Evolutionary conservation across 2,797 vertebrate species (phyloP).

Genomic region (Onychomys arenicola): DNA sequence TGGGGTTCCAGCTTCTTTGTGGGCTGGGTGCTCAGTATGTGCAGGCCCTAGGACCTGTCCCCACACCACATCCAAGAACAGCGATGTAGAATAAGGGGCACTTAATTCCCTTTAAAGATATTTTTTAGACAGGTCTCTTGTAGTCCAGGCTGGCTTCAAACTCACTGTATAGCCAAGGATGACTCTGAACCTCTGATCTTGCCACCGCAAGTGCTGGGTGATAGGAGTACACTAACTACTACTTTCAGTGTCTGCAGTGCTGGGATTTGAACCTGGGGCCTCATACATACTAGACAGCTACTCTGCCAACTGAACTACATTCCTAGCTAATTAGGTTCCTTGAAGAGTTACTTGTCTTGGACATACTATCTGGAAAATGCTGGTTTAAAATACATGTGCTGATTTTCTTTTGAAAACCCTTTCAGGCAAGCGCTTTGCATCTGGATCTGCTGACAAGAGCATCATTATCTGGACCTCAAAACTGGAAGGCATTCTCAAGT

Average conservation of each 20-base stretch:
- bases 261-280: background rate
- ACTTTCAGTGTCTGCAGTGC: background rate
- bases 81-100: background rate
- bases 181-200: background rate
- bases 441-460: conserved; percentile 98
- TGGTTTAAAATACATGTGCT: conserved; percentile 42
- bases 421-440: conserved; percentile 97
- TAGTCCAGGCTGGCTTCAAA: background rate
- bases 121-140: background rate
- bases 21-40: no score
- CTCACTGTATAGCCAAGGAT: background rate
- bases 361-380: conserved; percentile 25
- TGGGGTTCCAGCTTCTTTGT: background rate
- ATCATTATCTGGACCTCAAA: conserved; percentile 99
- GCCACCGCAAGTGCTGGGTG: background rate
- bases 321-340: background rate
- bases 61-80: background rate
- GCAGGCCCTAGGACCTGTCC: background rate
- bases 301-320: background rate
- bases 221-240: no score
- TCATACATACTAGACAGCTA: background rate
- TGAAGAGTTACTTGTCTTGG: conserved; percentile 53
- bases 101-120: background rate
- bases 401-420: conserved; percentile 74
- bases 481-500: conserved; percentile 98